A percentile compares a stretch with the other conserved stretches of the same genome.
Evolutionary conservation across 2,888 invertebrate genomes (phyloP).

Genomic region (Drymonia ruficornis): DNA sequence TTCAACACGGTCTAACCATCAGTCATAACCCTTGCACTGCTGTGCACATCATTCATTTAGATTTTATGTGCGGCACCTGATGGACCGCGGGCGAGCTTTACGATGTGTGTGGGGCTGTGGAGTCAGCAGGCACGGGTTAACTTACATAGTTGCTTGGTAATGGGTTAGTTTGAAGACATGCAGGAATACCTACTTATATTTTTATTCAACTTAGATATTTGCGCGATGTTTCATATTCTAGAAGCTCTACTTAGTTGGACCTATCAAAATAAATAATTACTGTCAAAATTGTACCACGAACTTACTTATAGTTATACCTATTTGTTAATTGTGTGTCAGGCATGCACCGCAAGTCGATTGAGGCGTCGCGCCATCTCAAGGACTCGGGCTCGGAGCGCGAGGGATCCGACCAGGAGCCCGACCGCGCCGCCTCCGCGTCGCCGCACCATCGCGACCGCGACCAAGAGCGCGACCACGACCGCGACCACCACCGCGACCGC

Average conservation of each 20-base stretch:
- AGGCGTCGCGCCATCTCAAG: constrained; percentile 98
- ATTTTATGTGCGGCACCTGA: constrained; percentile 26
- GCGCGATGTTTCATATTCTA: too few relatives aligned
- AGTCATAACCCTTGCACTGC: constrained; percentile 4
- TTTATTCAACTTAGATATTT: too few relatives aligned
- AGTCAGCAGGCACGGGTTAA: constrained; percentile 13
- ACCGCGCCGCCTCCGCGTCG: constrained; percentile 66
- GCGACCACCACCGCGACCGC: constrained; percentile 51
- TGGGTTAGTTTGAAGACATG: not conserved
- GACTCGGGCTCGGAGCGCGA: constrained; percentile 91
- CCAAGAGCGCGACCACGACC: not conserved
- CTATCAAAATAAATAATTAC: too few relatives aligned
- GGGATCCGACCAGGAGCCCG: constrained; percentile 81
- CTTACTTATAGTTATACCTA: too few relatives aligned
- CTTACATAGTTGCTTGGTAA: constrained; percentile 18
- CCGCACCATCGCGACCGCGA: constrained; percentile 55
- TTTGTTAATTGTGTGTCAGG: constrained; percentile 84
- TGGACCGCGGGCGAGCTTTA: constrained; percentile 4
- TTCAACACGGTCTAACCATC: not conserved
- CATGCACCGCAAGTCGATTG: constrained; percentile 99
- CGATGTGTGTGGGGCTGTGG: constrained; percentile 7
- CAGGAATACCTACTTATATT: not conserved
- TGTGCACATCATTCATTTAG: constrained; percentile 31
- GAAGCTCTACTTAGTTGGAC: too few relatives aligned
- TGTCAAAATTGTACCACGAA: too few relatives aligned